Evolutionary conservation across 53 echinoderm and acorn worm genomes (phyloP).

Genomic region (Echinarachnius parma): DNA sequence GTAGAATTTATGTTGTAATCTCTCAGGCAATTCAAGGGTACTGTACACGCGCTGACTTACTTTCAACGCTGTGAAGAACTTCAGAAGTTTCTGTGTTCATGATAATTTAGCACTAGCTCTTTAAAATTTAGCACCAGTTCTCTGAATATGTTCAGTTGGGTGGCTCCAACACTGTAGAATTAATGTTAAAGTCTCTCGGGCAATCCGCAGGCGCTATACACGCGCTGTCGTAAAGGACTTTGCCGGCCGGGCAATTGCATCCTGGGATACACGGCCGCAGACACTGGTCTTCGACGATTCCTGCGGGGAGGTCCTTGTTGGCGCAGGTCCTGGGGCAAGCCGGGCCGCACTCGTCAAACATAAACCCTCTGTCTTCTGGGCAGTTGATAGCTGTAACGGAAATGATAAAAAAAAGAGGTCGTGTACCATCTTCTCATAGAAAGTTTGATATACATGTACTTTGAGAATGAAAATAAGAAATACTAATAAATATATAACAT

Average conservation of each 20-base stretch:
- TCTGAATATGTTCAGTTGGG: constrained; percentile 21
- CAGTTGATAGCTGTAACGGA: constrained; percentile 77
- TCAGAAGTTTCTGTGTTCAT: no score
- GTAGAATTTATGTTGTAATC: no score
- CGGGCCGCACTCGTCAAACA: constrained; percentile 88
- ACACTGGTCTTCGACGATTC: constrained; percentile 68
- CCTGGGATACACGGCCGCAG: constrained; percentile 76
- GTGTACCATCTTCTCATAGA: no score
- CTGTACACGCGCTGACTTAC: no score
- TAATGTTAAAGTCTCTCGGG: constrained; percentile 65
- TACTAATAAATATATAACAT: no score
- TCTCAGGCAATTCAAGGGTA: no score
- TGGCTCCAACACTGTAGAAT: constrained; percentile 61
- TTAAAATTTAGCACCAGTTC: no score
- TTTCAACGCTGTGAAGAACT: no score
- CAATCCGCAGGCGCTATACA: constrained; percentile 70
- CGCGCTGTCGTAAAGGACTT: constrained; percentile 69
- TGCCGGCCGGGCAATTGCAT: constrained; percentile 77
- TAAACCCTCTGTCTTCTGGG: constrained; percentile 76
- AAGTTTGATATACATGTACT: no score
- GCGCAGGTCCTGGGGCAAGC: constrained; percentile 86
- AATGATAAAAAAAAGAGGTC: neutral
- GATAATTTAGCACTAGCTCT: no score
- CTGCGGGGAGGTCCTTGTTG: constrained; percentile 62
- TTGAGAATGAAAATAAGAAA: no score